phyloP scores from a whole-genome alignment of 2,888 invertebrate genomes.

The Hedya salicella region DNA sequence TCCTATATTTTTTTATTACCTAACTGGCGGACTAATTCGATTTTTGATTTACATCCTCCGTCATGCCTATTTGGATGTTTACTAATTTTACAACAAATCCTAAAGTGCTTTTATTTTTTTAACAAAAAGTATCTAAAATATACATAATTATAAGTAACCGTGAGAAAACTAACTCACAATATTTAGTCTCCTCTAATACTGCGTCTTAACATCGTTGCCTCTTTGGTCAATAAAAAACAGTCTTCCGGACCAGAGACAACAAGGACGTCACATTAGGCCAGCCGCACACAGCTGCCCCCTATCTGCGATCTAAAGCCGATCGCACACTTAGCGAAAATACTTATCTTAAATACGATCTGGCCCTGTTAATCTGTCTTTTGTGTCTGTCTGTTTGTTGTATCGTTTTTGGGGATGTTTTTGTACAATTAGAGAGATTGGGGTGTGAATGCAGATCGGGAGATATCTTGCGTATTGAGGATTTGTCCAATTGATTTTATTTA shows the following conservation, averaged over 20 bases:
- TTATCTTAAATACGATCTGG: slow-evolving; percentile 83
- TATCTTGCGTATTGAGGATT: slow-evolving; percentile 55
- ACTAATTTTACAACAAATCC: too few relatives aligned
- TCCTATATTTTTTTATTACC: too few relatives aligned
- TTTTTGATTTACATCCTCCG: too few relatives aligned
- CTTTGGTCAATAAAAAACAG: slow-evolving; percentile 33
- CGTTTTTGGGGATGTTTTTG: slow-evolving; percentile 72
- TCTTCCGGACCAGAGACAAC: slow-evolving; percentile 49
- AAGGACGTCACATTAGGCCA: slow-evolving; percentile 64
- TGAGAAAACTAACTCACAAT: neutral
- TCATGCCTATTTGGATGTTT: too few relatives aligned
- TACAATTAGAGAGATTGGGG: slow-evolving; percentile 79
- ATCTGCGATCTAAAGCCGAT: slow-evolving; percentile 78
- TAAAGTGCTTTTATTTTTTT: too few relatives aligned
- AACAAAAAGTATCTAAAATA: too few relatives aligned
- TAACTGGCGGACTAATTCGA: too few relatives aligned
- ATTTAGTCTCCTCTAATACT: neutral
- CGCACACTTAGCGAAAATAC: slow-evolving; percentile 80
- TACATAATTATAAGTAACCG: too few relatives aligned
- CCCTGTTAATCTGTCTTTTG: slow-evolving; percentile 82
- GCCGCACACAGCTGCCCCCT: slow-evolving; percentile 74
- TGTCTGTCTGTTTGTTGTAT: slow-evolving; percentile 73
- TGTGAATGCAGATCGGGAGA: slow-evolving; percentile 66
- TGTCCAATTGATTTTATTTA: slow-evolving; percentile 62
- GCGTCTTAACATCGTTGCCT: neutral